phyloP scores from a whole-genome alignment of 2,113 vertebrate genomes.

The Alligator sinensis region DNA sequence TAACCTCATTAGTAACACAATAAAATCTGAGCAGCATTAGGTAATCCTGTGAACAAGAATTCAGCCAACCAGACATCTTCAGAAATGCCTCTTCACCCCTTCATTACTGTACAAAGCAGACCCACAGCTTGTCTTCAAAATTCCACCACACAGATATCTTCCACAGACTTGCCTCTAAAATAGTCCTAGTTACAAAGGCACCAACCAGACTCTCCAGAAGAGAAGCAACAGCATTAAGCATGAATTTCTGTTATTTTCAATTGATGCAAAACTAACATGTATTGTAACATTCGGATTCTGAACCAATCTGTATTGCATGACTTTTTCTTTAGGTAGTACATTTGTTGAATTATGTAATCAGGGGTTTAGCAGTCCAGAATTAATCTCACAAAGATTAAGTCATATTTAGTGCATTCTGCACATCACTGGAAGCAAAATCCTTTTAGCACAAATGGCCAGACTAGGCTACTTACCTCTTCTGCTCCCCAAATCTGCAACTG shows the following conservation, averaged over 20 bases:
- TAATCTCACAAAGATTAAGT: slow-evolving; percentile 12
- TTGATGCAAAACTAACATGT: neutral
- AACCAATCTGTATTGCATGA: neutral
- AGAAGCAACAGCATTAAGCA: neutral
- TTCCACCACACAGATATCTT: fast-evolving
- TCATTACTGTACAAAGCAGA: neutral
- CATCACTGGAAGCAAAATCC: neutral
- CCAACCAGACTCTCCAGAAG: neutral
- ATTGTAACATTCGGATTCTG: neutral
- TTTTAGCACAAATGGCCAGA: neutral
- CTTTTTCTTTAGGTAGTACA: neutral
- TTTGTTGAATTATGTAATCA: neutral
- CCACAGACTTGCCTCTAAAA: neutral
- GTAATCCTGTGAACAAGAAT: neutral
- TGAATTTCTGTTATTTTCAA: neutral
- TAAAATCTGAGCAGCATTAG: neutral
- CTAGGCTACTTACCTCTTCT: neutral
- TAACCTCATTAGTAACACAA: neutral
- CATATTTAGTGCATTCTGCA: neutral
- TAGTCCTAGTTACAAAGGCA: neutral
- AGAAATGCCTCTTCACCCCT: neutral
- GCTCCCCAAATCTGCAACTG: neutral
- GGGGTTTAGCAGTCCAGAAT: neutral
- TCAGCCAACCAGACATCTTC: neutral
- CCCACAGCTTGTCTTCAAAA: neutral